Conservation (phyloP, 2,113 vertebrate genomes). For the Turdus rufiventris region DNA sequence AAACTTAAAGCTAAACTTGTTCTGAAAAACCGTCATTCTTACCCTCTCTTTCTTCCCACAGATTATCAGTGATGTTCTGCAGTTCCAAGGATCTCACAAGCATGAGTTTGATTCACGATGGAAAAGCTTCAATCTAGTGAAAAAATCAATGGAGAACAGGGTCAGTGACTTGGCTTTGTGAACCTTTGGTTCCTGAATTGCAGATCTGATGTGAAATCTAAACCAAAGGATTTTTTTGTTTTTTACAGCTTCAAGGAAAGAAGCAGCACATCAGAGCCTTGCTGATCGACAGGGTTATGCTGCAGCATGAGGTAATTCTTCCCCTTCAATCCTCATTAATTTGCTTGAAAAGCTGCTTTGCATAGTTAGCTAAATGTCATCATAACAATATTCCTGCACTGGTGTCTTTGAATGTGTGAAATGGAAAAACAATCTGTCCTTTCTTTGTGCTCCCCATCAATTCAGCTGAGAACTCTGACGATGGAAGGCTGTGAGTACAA, state of each 20-base stretch:
- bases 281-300: slow-evolving; percentile 94
- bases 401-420: neutral
- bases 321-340: neutral
- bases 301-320: slow-evolving; percentile 90
- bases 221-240: neutral
- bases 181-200: neutral
- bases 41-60: slow-evolving; percentile 38
- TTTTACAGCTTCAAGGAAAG: slow-evolving; percentile 88
- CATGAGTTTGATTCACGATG: slow-evolving; percentile 95
- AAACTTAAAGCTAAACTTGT: neutral
- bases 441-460: neutral
- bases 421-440: neutral
- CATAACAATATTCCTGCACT: neutral
- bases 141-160: slow-evolving; percentile 98
- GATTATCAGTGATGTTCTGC: slow-evolving; percentile 93
- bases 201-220: neutral
- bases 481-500: slow-evolving; percentile 93
- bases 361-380: neutral
- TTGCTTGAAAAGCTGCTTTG: neutral
- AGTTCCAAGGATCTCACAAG: slow-evolving; percentile 95
- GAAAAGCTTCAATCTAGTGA: slow-evolving; percentile 97
- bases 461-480: slow-evolving; percentile 88
- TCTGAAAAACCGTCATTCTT: neutral
- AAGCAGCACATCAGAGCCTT: slow-evolving; percentile 95
- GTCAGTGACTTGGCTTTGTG: slow-evolving; percentile 75